phyloP scores from a whole-genome alignment of 2,113 vertebrate genomes.

The Rhegmatorhina hoffmannsi region DNA sequence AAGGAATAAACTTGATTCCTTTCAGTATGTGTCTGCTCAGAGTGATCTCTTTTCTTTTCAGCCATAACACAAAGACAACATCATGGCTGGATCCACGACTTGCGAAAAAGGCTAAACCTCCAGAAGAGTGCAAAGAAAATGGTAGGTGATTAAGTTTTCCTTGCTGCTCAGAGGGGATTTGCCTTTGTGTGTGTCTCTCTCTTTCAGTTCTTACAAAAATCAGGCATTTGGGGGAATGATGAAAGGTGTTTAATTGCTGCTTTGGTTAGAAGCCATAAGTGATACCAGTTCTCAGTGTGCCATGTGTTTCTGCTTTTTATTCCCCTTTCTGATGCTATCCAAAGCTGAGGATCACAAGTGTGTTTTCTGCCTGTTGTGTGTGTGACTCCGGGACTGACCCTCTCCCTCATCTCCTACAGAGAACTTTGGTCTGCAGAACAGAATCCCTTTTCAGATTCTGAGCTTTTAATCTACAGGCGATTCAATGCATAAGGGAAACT shows the following conservation, averaged over 20 bases:
- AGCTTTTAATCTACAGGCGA: conserved; percentile 68
- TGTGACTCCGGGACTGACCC: conserved; percentile 72
- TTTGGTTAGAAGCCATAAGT: conserved; percentile 66
- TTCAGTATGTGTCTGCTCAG: conserved; percentile 83
- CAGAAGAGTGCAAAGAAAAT: conserved; percentile 99
- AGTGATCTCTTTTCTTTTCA: conserved; percentile 88
- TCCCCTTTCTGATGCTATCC: conserved; percentile 63
- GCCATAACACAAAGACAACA: conserved; percentile 99
- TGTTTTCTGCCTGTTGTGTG: conserved; percentile 72
- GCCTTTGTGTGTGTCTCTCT: conserved; percentile 39
- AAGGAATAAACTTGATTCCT: conserved; percentile 81
- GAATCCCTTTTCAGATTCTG: conserved; percentile 64
- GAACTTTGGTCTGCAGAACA: conserved; percentile 72
- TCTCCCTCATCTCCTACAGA: conserved; percentile 69
- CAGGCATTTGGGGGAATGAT: conserved; percentile 57
- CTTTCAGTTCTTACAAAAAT: conserved; percentile 50
- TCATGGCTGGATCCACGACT: conserved; percentile 99
- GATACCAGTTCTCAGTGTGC: conserved; percentile 66
- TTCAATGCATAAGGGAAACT: conserved; percentile 60
- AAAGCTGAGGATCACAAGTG: conserved; percentile 65
- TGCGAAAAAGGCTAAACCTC: conserved; percentile 98
- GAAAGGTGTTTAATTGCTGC: conserved; percentile 67
- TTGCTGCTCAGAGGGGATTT: conserved; percentile 62
- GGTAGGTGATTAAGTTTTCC: conserved; percentile 87
- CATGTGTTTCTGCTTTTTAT: conserved; percentile 74